Evolutionary conservation across 35 echinoderm and acorn worm genomes (phyloP).

Genomic region (Strongylocentrotus purpuratus): DNA sequence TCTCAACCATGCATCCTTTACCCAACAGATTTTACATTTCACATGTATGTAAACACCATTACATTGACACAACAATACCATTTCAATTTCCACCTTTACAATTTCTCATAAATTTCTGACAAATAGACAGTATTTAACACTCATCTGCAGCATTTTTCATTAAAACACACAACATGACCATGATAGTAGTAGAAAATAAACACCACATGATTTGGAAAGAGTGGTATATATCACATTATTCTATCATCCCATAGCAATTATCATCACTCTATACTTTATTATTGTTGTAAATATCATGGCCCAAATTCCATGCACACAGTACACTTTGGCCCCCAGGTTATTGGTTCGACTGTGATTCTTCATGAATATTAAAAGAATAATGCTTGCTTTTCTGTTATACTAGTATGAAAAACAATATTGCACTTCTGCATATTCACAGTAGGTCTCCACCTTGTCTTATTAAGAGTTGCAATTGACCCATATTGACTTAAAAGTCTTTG

Average conservation of each 20-base stretch:
- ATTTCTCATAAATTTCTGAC: neutral
- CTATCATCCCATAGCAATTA: too few species aligned
- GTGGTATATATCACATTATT: too few species aligned
- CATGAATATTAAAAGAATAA: too few species aligned
- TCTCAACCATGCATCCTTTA: neutral
- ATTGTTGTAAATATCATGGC: too few species aligned
- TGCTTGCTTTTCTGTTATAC: too few species aligned
- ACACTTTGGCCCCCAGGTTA: too few species aligned
- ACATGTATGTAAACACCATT: neutral
- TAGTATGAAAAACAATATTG: neutral
- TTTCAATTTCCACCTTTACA: neutral
- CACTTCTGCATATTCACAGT: neutral
- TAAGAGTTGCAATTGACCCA: neutral
- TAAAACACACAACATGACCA: neutral
- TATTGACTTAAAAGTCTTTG: neutral
- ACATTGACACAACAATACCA: neutral
- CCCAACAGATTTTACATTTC: neutral
- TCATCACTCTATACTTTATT: too few species aligned
- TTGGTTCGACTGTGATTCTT: too few species aligned
- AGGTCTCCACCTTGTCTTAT: neutral
- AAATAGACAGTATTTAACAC: neutral
- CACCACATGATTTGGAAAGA: neutral
- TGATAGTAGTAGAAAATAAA: neutral
- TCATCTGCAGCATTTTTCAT: neutral
- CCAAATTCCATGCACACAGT: too few species aligned